Evolutionary conservation across 2,888 invertebrate species (phyloP), one percentile per base, ranked within the genome.

Genomic region (Liposcelis brunnea): DNA sequence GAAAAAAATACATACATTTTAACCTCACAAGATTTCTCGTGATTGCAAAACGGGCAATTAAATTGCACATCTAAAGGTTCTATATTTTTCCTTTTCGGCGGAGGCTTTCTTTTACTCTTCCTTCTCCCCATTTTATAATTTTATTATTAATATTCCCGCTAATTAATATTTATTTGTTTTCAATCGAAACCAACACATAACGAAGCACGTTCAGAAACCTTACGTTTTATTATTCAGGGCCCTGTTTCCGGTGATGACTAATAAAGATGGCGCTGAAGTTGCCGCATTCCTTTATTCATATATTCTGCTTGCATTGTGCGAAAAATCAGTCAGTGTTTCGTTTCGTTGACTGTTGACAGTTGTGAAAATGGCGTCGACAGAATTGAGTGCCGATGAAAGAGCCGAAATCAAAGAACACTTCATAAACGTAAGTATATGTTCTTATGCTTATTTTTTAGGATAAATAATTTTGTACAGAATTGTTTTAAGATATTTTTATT

Each of bases 21-120:
- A 15, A 97, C 97, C 71, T 98, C 97, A 63, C 98, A 98, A 1
- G 94, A 93, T 58, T 90, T 91, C 65, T 98, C 97, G 61, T 98
- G 97, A 65, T 98, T 98, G 63, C 98, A 98, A 68, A 98, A 98
- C 10, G 97, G 97, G 59, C 98, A 98, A 61, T 95, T 95, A 62
- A 98, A 98, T 61, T 91, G 87, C 47, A 83, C 82, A 61, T 97
- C 95, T 45, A 98, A 67, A 0, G 95, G 90, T 59, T 85, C 80
- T 54, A 95, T 90, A 1, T 83, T 80, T 66, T 93, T 95, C 52
- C 83, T 71, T 61, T 91, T 95, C 44, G 87, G 77, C 43, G 95
- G 90, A n/a, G 95, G 93, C 71, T 97, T 95, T 59, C 91, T 75
- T 68, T 94, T 93, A 50, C 94, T 94, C 70, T 95, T 95, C 50